Evolutionary conservation across 2,888 invertebrate species (phyloP).

Genomic region (Melieria omissa): DNA sequence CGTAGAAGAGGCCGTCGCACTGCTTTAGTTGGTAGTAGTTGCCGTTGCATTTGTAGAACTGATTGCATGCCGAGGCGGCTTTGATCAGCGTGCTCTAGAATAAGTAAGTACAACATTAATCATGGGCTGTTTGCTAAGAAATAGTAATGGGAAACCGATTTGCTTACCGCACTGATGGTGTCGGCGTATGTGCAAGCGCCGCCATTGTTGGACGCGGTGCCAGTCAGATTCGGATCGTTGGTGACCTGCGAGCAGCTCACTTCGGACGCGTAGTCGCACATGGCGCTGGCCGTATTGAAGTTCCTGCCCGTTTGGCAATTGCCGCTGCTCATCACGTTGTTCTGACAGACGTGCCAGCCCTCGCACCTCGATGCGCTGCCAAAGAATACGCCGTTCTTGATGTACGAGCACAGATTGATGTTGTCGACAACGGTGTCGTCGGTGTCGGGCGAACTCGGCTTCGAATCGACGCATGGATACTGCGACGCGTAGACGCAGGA

Average conservation of each 20-base stretch:
- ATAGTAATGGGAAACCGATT: no score
- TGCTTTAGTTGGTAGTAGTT: slow-evolving; percentile 36
- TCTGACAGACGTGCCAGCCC: slow-evolving; percentile 48
- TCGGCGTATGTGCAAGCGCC: slow-evolving; percentile 11
- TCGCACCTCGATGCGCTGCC: slow-evolving; percentile 47
- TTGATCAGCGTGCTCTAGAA: slow-evolving; percentile 13
- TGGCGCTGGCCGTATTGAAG: slow-evolving; percentile 20
- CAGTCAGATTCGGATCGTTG: slow-evolving; percentile 40
- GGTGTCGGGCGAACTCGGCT: not conserved
- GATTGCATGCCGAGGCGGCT: slow-evolving; percentile 44
- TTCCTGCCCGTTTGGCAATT: slow-evolving; percentile 40
- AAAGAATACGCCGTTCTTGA: slow-evolving; percentile 47
- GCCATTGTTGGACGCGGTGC: slow-evolving; percentile 4
- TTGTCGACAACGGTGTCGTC: not conserved
- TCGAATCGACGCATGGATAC: slow-evolving; percentile 39
- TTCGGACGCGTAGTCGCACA: slow-evolving; percentile 46
- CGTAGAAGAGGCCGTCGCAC: slow-evolving; percentile 45
- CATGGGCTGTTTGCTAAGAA: no score
- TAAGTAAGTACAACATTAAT: not conserved
- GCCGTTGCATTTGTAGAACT: slow-evolving; percentile 49
- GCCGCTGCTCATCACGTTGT: slow-evolving; percentile 40
- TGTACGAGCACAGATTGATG: slow-evolving; percentile 47
- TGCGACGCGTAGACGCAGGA: slow-evolving; percentile 45
- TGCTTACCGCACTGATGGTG: not conserved
- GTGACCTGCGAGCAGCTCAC: slow-evolving; percentile 49